Evolutionary conservation across 2,888 invertebrate genomes (phyloP).

Genomic region (Drosophila differens): DNA sequence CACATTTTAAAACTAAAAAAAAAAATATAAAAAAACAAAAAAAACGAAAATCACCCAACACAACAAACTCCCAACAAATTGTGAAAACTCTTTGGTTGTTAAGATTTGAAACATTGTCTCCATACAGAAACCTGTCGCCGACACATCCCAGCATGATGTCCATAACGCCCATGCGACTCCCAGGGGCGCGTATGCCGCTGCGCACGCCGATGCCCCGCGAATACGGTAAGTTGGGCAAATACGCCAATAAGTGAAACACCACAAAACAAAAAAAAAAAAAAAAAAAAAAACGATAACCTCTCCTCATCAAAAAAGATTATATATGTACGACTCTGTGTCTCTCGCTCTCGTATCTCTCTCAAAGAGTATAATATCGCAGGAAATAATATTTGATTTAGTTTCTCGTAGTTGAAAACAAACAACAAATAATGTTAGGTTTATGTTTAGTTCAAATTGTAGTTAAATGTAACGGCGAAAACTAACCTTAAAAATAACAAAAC

Average conservation of each 20-base stretch:
- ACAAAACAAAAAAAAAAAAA: not conserved
- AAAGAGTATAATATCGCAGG: constrained; percentile 1
- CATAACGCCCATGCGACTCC: constrained; percentile 88
- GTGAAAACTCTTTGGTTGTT: constrained; percentile 50
- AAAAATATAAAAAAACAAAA: constrained; percentile 15
- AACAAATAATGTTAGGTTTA: constrained; percentile 50
- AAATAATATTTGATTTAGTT: constrained; percentile 34
- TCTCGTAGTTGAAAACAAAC: constrained; percentile 23
- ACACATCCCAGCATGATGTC: constrained; percentile 91
- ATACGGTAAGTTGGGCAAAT: constrained; percentile 91
- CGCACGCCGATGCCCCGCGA: constrained; percentile 91
- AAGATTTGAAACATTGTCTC: constrained; percentile 85
- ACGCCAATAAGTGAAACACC: constrained; percentile 64
- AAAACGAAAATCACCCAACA: constrained; percentile 14
- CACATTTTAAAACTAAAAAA: constrained; percentile 17
- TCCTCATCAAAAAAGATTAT: constrained; percentile 38
- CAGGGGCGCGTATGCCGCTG: constrained; percentile 85
- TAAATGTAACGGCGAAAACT: constrained; percentile 44
- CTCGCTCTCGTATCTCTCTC: constrained; percentile 12
- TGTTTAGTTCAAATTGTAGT: constrained; percentile 61
- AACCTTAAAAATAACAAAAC: constrained; percentile 22
- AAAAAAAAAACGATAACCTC: constrained; percentile 20
- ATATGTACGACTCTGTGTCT: constrained; percentile 25
- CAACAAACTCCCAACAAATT: not conserved
- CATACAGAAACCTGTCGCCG: constrained; percentile 87